Base-by-base conservation (phyloP, 2,113 vertebrate species). In the Zosterops lateralis region DNA sequence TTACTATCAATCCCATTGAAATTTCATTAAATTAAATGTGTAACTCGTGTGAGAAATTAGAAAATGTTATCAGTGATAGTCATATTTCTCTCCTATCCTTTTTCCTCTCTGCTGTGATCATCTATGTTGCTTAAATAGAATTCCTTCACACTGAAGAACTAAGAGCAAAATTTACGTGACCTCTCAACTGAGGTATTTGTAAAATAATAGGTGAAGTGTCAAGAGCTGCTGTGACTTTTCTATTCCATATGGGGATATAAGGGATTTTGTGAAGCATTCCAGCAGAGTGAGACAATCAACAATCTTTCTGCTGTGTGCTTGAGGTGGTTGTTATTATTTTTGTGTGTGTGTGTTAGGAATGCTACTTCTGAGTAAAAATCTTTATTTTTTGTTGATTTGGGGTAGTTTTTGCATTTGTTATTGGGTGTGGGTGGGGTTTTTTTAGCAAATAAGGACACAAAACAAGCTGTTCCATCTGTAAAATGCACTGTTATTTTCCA, bases 221-320 rank as follows among this genome's bases (percentile, higher is more conserved):
- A 32, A 92, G 72, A 92, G 57, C 50, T 92, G 53, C 72, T 78
- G 50, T 80, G 83, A 83, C 57, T 62, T 93, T 93, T 92, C 36
- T 89, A 78, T 87, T 92, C 62, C 21, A 15, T 87, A 71, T 78
- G 83, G 60, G 79, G 62, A 90, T 87, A 62, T 78, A 65, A 92
- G n/a, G 84, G 64, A 91, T 87, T 94, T 94, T 74, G 36, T 93
- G 87, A 92, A 82, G 57, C 85, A 88, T 96, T 95, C 93, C 94
- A 94, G 65, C 40, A 72, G 82, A 68, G 54, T 93, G 82, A 87
- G 91, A 51, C 53, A 94, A 77, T 89, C 40, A 79, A 7, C 42
- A 79, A 21, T 79, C 44, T 88, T 94, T 82, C 54, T 91, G 58
- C 60, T 93, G 70, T 70, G 82, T 87, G 58, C 16, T 3, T 91